Base-by-base conservation (phyloP, 2,113 vertebrate species). In the Rhynchomys soricoides region DNA sequence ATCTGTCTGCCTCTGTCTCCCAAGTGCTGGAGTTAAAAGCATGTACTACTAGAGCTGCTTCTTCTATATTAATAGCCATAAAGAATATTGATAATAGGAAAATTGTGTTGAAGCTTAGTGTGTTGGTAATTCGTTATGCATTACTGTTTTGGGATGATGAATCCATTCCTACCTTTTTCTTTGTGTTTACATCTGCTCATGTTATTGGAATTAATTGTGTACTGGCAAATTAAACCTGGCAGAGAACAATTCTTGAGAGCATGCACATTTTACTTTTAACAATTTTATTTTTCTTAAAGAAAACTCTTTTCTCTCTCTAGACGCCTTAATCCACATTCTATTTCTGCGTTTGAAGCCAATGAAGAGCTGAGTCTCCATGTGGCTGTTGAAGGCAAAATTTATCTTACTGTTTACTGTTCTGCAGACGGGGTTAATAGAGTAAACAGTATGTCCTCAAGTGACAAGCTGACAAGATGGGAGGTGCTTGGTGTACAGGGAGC, bases 381-480 rank as follows among this genome's bases (percentile, higher is more conserved):
- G 92, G 98, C 98, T 50, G 92, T 99, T 40, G 99, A 99, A 97
- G 99, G 99, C 92, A 99, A 99, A 98, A 98, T 99, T 90, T 99
- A 99, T 97, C 99, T 99, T 0, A 98, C 99, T 59, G 98, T 99
- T 86, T 99, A 98, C 57, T 99, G 98, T 73, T 97, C 98, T 22
- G 97, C 98, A 68, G 98, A 98, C 73, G 86, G 97, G 48, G 29
- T 97, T 91, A 98, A 97, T 64, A 98, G 98, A 96, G 86, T 99
- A 79, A 98, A 98, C 96, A 99, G 99, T 91, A 99, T 99, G 99
- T 99, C 99, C 0, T 94, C 98, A 59, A 99, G 98, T 79, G 99
- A 99, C 98, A 99, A 99, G 91, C 89, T 99, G 93, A 99, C 99
- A 17, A 99, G 99, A 96, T 99, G 99, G 99, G 99, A 99, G 96